Conservation (phyloP, 2,888 invertebrate species). For the Lobophora halterata region DNA sequence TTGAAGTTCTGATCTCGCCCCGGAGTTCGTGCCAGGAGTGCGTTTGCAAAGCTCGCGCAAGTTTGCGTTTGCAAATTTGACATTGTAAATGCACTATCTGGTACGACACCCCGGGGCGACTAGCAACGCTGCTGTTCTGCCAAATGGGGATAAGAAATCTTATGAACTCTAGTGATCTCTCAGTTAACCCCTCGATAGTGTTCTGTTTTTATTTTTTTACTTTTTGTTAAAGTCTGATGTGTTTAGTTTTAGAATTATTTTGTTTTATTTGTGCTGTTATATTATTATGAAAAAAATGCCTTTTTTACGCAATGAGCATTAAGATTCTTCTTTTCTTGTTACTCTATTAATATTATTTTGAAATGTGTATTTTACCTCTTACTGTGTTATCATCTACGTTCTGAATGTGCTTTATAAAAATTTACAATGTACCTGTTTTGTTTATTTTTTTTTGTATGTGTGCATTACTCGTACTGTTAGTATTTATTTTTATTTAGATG, state of each 20-base stretch:
- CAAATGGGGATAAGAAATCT: slow-evolving; percentile 49
- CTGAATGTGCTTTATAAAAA: slow-evolving; percentile 1
- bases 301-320: too few relatives aligned
- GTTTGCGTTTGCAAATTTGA: slow-evolving; percentile 78
- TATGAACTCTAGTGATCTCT: slow-evolving; percentile 59
- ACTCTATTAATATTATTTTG: slow-evolving; percentile 9
- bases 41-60: slow-evolving; percentile 91
- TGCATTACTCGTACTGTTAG: slow-evolving; percentile 1
- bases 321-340: slow-evolving; percentile 3
- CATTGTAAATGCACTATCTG: slow-evolving; percentile 99
- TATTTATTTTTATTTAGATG: slow-evolving; percentile 1
- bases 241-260: slow-evolving; percentile 15
- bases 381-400: slow-evolving; percentile 1
- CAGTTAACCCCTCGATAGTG: slow-evolving; percentile 18
- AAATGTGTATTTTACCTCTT: slow-evolving; percentile 29
- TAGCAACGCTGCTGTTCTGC: slow-evolving; percentile 66
- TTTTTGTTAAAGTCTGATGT: slow-evolving; percentile 8
- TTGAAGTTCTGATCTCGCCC: slow-evolving; percentile 74
- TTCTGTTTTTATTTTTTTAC: slow-evolving; percentile 8
- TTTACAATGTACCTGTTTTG: background rate
- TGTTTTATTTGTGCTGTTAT: background rate
- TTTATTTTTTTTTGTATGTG: slow-evolving; percentile 1
- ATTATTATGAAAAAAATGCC: slow-evolving; percentile 14
- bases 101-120: slow-evolving; percentile 95
- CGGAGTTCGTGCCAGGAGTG: slow-evolving; percentile 99